Conservation (phyloP, 2,113 vertebrate species). For the Taxidea taxus region DNA sequence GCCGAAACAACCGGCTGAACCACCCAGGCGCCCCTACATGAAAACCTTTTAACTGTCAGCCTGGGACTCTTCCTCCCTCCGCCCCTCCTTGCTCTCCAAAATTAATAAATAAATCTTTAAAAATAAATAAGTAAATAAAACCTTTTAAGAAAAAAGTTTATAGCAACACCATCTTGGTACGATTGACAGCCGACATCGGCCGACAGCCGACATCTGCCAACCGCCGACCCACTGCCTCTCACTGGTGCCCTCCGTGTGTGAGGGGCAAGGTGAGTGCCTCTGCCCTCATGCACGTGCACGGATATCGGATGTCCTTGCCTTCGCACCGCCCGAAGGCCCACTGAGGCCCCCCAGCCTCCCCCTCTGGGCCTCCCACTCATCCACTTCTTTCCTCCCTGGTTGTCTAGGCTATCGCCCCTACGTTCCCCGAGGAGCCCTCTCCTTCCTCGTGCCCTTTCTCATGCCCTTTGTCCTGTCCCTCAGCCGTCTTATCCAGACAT, state of each 20-base stretch:
- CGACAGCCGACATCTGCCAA: no score
- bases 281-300: rapidly evolving
- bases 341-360: background rate
- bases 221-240: background rate
- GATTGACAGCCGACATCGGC: background rate
- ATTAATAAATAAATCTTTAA: no score
- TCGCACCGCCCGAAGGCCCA: background rate
- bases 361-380: background rate
- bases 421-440: background rate
- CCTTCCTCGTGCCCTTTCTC: rapidly evolving
- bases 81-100: background rate
- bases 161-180: background rate
- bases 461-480: rapidly evolving
- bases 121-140: background rate
- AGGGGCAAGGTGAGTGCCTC: no score
- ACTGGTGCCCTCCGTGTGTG: rapidly evolving
- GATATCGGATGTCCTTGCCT: background rate
- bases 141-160: background rate
- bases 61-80: background rate
- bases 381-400: rapidly evolving
- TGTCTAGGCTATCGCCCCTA: background rate
- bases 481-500: background rate
- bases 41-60: background rate
- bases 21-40: no score
- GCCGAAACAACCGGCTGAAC: background rate